Base-by-base conservation (phyloP, 2,113 vertebrate genomes). In the Chloebia gouldiae region DNA sequence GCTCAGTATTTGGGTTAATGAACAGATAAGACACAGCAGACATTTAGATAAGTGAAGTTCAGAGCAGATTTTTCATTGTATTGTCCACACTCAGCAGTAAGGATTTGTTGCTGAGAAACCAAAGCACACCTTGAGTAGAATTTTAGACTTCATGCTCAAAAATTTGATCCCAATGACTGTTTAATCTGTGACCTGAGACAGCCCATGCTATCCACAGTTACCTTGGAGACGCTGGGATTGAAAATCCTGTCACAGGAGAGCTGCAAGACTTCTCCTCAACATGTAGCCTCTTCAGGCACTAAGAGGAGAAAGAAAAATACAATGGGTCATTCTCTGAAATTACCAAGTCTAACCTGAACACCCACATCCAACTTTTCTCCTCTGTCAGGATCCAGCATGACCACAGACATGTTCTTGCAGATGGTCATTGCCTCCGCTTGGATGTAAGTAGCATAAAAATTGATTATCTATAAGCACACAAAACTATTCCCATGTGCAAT, bases 221-320 rank as follows among this genome's bases (percentile, higher is more conserved):
- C 97, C 97, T 96, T 80, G 71, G 80, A 70, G 93, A 85, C 4
- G 44, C 39, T 18, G 21, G 69, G 33, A 45, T 2, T 54, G 65
- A 37, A 59, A 79, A 50, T 92, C 81, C 76, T 77, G 15, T 63
- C 60, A 47, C 4, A 40, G 25, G 23, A 47, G 92, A 63, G 31
- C 79, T 59, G 49, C 61, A 61, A 81, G 87, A 45, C 49, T 79
- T 92, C 47, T 92, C 96, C 17, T 97, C 95, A 56, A 94, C 68
- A 49, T 93, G 95, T 14, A 91, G 86, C 75, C 90, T 94, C 91
- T 97, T 97, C 81, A 95, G 30, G 80, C 92, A 72, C 96, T 97
- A 64, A 18, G 68, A 96, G 77, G 9, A 87, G n/a, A 88, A 79
- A 77, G 24, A 77, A 77, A 79, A 69, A 69, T 57, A 87, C 20